Evolutionary conservation across 2,113 vertebrate species (phyloP).

Genomic region (Rhinoptilus africanus): DNA sequence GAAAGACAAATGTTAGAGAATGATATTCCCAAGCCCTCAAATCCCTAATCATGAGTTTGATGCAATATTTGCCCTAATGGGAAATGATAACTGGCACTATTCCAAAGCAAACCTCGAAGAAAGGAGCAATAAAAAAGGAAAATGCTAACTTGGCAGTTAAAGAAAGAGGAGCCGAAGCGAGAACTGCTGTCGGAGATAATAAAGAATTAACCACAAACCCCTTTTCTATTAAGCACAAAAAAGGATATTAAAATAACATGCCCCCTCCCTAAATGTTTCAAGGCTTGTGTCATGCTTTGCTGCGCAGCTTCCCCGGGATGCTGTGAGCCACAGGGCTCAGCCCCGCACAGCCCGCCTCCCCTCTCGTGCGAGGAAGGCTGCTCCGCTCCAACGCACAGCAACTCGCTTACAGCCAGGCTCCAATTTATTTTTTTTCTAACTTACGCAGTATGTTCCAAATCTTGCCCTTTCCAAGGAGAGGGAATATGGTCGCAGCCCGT

Average conservation of each 20-base stretch:
- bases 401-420: fast-evolving
- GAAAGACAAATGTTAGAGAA: slow-evolving; percentile 68
- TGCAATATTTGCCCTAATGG: slow-evolving; percentile 75
- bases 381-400: background rate
- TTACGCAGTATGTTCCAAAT: fast-evolving
- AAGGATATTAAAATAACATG: slow-evolving; percentile 52
- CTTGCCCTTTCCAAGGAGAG: background rate
- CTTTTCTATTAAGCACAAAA: slow-evolving; percentile 70
- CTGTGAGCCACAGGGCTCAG: background rate
- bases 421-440: background rate
- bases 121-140: slow-evolving; percentile 69
- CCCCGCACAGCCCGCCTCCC: background rate
- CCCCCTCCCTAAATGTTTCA: slow-evolving; percentile 45
- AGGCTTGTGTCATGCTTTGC: slow-evolving; percentile 48
- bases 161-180: slow-evolving; percentile 62
- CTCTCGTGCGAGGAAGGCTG: background rate
- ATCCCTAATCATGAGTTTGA: slow-evolving; percentile 73
- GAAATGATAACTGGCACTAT: slow-evolving; percentile 71
- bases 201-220: slow-evolving; percentile 65
- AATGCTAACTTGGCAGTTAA: slow-evolving; percentile 61
- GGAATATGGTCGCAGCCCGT: background rate
- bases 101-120: slow-evolving; percentile 76
- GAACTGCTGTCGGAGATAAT: slow-evolving; percentile 65
- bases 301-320: background rate
- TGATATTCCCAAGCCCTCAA: slow-evolving; percentile 64